Conservation (phyloP, 2,113 vertebrate genomes). For the Conger conger region DNA sequence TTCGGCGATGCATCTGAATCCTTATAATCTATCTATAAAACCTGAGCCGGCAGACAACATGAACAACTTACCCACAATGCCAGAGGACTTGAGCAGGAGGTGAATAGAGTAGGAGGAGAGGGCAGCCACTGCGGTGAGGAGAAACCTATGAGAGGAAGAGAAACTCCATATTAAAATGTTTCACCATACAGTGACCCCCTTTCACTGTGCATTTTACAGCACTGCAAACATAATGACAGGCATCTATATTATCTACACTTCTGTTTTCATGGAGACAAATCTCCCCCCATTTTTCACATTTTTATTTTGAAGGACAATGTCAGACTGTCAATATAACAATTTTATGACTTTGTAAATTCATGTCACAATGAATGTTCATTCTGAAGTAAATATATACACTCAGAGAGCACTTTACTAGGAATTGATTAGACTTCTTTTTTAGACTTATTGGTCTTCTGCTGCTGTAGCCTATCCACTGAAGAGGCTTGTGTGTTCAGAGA, state of each 20-base stretch:
- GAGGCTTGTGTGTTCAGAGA: too few species aligned
- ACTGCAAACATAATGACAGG: not conserved
- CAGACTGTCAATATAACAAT: not conserved
- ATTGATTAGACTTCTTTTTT: too few species aligned
- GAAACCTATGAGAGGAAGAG: constrained; percentile 73
- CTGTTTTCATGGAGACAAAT: not conserved
- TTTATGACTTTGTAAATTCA: not conserved
- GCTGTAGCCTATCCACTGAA: too few species aligned
- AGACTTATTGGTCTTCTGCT: too few species aligned
- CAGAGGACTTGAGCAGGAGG: constrained; percentile 89
- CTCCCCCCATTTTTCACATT: not conserved
- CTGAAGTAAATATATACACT: too few species aligned
- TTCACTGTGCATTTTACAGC: not conserved
- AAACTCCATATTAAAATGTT: not conserved
- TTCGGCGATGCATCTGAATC: not conserved
- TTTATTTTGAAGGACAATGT: not conserved
- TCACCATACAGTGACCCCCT: not conserved
- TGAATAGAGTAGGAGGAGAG: constrained; percentile 95
- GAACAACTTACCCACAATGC: constrained; percentile 85
- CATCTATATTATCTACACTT: not conserved
- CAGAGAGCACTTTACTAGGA: too few species aligned
- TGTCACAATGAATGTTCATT: not conserved
- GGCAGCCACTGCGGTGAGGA: constrained; percentile 81
- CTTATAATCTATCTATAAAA: not conserved
- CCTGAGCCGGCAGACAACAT: not conserved